Evolutionary conservation across 2,888 invertebrate genomes (phyloP).

Genomic region (Cheilosia grossa): DNA sequence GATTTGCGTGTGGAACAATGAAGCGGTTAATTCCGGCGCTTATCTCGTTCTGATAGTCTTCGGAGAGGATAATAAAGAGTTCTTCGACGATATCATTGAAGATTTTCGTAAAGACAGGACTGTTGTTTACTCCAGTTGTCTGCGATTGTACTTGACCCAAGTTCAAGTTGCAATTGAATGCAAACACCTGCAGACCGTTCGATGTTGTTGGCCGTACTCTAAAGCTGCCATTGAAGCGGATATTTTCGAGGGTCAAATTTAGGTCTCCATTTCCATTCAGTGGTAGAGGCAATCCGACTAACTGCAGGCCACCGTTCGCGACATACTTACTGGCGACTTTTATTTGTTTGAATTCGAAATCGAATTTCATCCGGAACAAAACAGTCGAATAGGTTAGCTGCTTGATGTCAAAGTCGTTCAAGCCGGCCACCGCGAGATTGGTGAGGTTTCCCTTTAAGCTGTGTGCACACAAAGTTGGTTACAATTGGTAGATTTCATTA

Average conservation of each 20-base stretch:
- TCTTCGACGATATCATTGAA: constrained; percentile 78
- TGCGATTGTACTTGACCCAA: constrained; percentile 77
- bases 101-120: constrained; percentile 71
- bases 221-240: constrained; percentile 78
- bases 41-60: constrained; percentile 77
- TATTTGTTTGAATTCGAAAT: constrained; percentile 78
- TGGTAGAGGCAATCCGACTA: constrained; percentile 70
- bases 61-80: constrained; percentile 76
- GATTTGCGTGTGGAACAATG: constrained; percentile 77
- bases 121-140: constrained; percentile 78
- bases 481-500: background rate
- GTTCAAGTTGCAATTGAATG: constrained; percentile 77
- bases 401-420: constrained; percentile 78
- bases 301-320: constrained; percentile 72
- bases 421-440: constrained; percentile 77
- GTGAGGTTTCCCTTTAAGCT: constrained; percentile 78
- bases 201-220: constrained; percentile 76
- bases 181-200: constrained; percentile 75
- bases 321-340: constrained; percentile 77
- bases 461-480: background rate
- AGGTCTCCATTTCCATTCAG: constrained; percentile 78
- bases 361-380: constrained; percentile 78
- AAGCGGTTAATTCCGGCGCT: constrained; percentile 76
- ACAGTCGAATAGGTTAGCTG: constrained; percentile 77
- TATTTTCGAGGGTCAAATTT: constrained; percentile 76